Evolutionary conservation across 2,888 invertebrate species (phyloP), one percentile per base, ranked within the genome.

Genomic region (Heliconius charithonia): DNA sequence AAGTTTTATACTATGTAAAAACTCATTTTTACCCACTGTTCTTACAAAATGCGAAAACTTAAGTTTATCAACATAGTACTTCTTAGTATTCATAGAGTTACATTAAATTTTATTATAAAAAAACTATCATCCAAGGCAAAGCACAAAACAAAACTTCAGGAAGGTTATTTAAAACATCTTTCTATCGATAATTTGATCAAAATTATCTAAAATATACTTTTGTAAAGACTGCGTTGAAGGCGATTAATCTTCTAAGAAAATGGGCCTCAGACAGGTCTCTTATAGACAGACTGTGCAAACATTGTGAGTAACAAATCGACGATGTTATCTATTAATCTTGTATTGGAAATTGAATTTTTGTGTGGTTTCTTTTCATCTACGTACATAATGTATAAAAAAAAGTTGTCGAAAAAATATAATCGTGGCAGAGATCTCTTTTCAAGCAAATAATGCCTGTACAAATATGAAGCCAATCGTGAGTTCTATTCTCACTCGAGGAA

Each of bases 271-370:
- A 83, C 84, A 84, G 83, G 80, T 83, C 82, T 82, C 83, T 83
- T 83, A 83, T 82, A 83, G 81, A 81, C 81, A 82, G 81, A 81
- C 82, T 81, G 81, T 81, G 82, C 81, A 84, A 84, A 82, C 82
- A 81, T 80, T 73, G 69, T 32, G 41, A 63, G 79, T 82, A 82
- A 84, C 82, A 82, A 82, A 83, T 83, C 80, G 83, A 83, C 76
- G 79, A 75, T 75, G 75, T 83, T 80, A 79, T 81, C 81, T 84
- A 85, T 85, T 85, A 85, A 84, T 85, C 85, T 85, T 83, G 75
- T 32, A 66, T 74, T 45, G 76, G 59, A 78, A 69, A 78, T 66
- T 72, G 75, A 74, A 75, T 77, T 62, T 71, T 66, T 70, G 37
- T 75, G 16, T 45, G 29, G 56, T 45, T 65, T 37, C 59, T 27